Evolutionary conservation across 2,797 vertebrate genomes (phyloP), one percentile per base, ranked within the genome.

Genomic region (Molossus molossus): DNA sequence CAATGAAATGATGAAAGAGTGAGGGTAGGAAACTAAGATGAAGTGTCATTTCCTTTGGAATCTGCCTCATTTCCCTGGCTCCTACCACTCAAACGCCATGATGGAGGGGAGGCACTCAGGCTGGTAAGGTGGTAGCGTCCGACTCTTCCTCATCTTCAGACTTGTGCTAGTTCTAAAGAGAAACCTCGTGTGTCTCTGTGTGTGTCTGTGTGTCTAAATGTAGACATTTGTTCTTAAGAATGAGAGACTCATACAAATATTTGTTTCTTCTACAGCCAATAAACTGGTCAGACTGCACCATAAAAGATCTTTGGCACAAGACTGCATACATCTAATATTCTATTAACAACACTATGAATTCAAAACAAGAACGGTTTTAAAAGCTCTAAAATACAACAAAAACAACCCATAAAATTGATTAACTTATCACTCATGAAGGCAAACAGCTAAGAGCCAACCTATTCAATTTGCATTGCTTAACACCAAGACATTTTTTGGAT

Each of bases 361-460:
- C 48, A 75, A 88, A 96, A 27, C 6, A 37, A 69, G 65, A 33
- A 58, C 6, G 21, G 25, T 58, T 92, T 80, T 48, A 9, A 94
- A 95, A 62, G 57, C 25, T 88, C 67, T 86, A 69, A 87, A 91
- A 90, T 75, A 60, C 64, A 64, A 69, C 45, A 15, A 58, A 95
- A 79, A 82, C 5, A 48, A 70, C 12, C 23, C 20, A 91, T 80
- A 79, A 93, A 79, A 96, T 1, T 48, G 65, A 83, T 75, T 75
- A 57, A 33, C 25, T 45, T 53, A 40, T 55, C 65, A 70, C 3
- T 92, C 77, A 45, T 3, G 27, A 73, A 23, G 5, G 11, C 70
- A 87, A 96, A 87, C 5, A 8, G 15, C 37, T 75, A 70, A 65
- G 14, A 83, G 23, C 9, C 37, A 80, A 9, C 10, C 3, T 75